A percentile compares a stretch with the other conserved stretches of the same genome.
These are phyloP conservation scores for Pogonocherus hispidulus DNA, from an alignment of 2,888 invertebrate species.

Conservation along the genomic window DNA sequence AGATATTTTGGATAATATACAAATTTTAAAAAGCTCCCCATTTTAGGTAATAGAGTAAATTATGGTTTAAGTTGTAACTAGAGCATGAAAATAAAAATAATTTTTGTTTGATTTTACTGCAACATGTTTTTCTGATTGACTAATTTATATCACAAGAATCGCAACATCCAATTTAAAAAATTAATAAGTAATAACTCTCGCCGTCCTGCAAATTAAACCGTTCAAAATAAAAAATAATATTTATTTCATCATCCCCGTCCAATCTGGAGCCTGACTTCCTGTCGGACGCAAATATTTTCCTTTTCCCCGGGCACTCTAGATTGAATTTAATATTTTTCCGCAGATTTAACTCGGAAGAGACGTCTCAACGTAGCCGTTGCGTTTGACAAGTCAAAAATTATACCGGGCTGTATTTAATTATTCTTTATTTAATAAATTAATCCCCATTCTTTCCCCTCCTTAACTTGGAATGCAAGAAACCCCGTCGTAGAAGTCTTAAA, in stretches of 20 bases:
- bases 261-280: not conserved
- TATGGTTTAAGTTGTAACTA: no score
- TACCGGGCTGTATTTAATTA: slow-evolving; percentile 60
- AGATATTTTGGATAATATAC: no score
- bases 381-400: slow-evolving; percentile 59
- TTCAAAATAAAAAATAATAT: slow-evolving; percentile 5
- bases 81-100: no score
- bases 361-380: slow-evolving; percentile 51
- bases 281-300: slow-evolving; percentile 20
- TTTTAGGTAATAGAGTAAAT: no score
- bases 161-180: no score
- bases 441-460: slow-evolving; percentile 53
- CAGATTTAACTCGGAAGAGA: slow-evolving; percentile 46
- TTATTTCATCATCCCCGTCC: slow-evolving; percentile 2
- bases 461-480: slow-evolving; percentile 36
- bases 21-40: no score
- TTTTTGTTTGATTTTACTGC: no score
- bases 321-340: slow-evolving; percentile 49
- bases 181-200: not conserved
- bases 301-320: slow-evolving; percentile 33
- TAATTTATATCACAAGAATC: no score
- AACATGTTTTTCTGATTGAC: no score
- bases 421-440: slow-evolving; percentile 61
- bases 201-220: not conserved
- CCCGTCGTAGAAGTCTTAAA: slow-evolving; percentile 31